Conservation (phyloP, 2,888 invertebrate species). For the Monochamus alternatus region DNA sequence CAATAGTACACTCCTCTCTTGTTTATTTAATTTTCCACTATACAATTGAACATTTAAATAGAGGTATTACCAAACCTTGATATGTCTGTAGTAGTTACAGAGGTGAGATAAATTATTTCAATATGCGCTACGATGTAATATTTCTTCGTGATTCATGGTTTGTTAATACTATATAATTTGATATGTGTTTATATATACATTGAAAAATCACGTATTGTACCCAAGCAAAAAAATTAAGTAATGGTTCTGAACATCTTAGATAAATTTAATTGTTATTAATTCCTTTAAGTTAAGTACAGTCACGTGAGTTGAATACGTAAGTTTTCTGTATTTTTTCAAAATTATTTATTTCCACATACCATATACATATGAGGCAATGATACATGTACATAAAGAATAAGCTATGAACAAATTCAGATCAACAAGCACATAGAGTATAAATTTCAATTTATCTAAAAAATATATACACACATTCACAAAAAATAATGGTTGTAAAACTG, state of each 20-base stretch:
- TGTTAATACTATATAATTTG: conserved; percentile 26
- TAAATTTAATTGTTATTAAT: not conserved
- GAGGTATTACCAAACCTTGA: conserved; percentile 32
- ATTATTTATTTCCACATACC: conserved; percentile 13
- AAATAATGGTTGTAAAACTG: conserved; percentile 21
- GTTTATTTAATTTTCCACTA: conserved; percentile 30
- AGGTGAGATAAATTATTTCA: not conserved
- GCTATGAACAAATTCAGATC: conserved; percentile 27
- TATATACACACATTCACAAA: conserved; percentile 22
- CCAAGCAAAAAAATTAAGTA: conserved; percentile 10
- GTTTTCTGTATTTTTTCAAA: conserved; percentile 14
- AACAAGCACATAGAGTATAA: conserved; percentile 32
- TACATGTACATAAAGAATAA: conserved; percentile 28
- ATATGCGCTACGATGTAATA: no score
- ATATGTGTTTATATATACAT: conserved; percentile 28
- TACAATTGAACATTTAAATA: conserved; percentile 23
- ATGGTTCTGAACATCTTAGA: not conserved
- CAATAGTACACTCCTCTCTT: conserved; percentile 8
- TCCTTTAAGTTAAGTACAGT: conserved; percentile 4
- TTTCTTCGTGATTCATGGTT: conserved; percentile 8
- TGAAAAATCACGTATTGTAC: conserved; percentile 19
- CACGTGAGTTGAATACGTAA: conserved; percentile 17
- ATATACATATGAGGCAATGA: conserved; percentile 15
- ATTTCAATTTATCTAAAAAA: conserved; percentile 35
- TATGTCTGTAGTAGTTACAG: not conserved